Evolutionary conservation across 2,888 invertebrate genomes (phyloP), one percentile per base, ranked within the genome.

Genomic region (Chironomus riparius): DNA sequence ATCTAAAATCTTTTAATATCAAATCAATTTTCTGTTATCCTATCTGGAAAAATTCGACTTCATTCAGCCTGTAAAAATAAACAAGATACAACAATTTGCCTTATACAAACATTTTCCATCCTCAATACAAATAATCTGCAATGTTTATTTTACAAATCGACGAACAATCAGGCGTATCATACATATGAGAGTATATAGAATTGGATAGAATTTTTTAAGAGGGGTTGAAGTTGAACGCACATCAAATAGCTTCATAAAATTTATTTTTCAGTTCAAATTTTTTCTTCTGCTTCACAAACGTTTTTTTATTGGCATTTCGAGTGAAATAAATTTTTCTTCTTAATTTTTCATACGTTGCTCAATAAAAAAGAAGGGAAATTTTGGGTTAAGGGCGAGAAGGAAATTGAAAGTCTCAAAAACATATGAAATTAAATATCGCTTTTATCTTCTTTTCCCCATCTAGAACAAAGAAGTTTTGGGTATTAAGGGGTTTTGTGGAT

Each of bases 101-200:
- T 56, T 56, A 24, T 24, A 13, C 65, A 65, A 65, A 65, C 65
- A 65, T 22, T 65, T 18, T 65, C 21, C 65, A 18, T 65, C 65
- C 22, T 65, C 65, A 65, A 65, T 65, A 24, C 65, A 24, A 65
- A 65, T 65, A 24, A 65, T 24, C 21, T 65, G 21, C 21, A 65
- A 65, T 65, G 65, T 71, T 71, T 68, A 38, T 68, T 38, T 56
- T 56, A 24, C 48, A 71, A 71, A 71, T 71, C 71, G 71, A n/a
- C 24, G 56, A 71, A 71, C 71, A 71, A 71, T 71, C 71, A 71
- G n/a, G 47, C 15, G 28, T 71, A 56, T 71, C 24, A 71, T 24
- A 15, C 56, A 71, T 71, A 24, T 48, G 48, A 12, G 48, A 21
- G 13, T 18, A 47, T 18, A 47, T 15, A 18, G 15, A 15, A 56